These are phyloP conservation scores for Narcine bancroftii DNA, from an alignment of 2,113 vertebrate species.

Conservation along the genomic window DNA sequence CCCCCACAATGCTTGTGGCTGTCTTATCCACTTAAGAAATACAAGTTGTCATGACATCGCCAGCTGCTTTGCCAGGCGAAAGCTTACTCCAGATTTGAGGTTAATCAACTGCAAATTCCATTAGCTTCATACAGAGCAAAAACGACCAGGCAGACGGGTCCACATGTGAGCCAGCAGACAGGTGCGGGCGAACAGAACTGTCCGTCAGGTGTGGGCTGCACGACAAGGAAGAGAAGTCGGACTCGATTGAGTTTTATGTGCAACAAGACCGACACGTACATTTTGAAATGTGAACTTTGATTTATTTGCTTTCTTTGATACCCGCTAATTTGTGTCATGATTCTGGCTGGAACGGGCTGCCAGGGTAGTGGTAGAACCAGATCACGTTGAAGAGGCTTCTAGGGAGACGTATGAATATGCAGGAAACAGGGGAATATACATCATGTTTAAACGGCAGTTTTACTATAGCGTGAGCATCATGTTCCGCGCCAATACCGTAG, in stretches of 20 bases:
- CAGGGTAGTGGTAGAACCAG: no score
- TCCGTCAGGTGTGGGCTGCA: constrained; percentile 50
- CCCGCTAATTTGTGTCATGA: neutral
- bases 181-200: constrained; percentile 51
- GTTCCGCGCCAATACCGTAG: no score
- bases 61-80: constrained; percentile 57
- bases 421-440: no score
- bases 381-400: no score
- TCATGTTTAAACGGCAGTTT: no score
- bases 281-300: neutral
- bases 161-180: constrained; percentile 51
- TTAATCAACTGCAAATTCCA: constrained; percentile 71
- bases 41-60: constrained; percentile 50
- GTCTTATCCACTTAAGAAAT: constrained; percentile 55
- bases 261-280: neutral
- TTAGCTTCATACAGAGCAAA: constrained; percentile 64
- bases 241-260: neutral
- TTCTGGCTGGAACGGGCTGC: no score
- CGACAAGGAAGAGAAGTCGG: neutral
- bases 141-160: constrained; percentile 61
- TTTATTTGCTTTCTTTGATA: neutral
- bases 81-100: constrained; percentile 63
- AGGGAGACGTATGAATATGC: no score
- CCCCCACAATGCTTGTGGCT: constrained; percentile 55
- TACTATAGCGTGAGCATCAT: no score